Evolutionary conservation across 2,888 invertebrate species (phyloP), one percentile per base, ranked within the genome.

Genomic region (Panopea generosa): DNA sequence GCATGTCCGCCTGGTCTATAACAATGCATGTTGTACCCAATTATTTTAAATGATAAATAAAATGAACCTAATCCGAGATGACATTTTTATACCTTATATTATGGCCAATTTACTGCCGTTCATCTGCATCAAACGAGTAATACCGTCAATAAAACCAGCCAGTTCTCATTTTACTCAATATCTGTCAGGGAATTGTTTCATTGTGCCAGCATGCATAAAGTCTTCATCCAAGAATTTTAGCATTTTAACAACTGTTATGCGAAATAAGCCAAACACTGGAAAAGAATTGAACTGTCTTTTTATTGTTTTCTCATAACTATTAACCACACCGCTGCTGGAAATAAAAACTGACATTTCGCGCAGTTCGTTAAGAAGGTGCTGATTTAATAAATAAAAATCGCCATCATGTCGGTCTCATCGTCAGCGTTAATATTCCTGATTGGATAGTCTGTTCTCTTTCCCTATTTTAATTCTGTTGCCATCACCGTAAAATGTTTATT

Each of bases 241-340:
- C 33, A 52, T 47, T 50, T 49, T 33, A 59, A 26, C 53, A 59
- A 53, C 49, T 40, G 20, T 68, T 60, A 60, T 52, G 52, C 50
- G 59, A 59, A 59, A 60, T 59, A 53, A 38, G 68, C 45, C 50
- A 60, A 68, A 52, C 38, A 29, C 14, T 14, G 38, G 52, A 60
- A 59, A 68, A 24, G 40, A 52, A 68, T 68, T 43, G 68, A 43
- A 43, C 52, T 26, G 29, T 38, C 20, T 11, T 53, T 68, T 67
- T 68, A 68, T 68, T 59, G 68, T 60, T 52, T 60, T 68, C 60
- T 68, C 68, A 68, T 68, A 68, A 68, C 52, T 60, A 52, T 60
- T 60, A 60, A 60, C 52, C 26, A 60, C 40, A 60, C 53, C 60
- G 18, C 43, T 24, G 59, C 40, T 16, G 43, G 43, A n/a, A n/a